Evolutionary conservation across 2,888 invertebrate species (phyloP).

Genomic region (Drosophila prolongata): DNA sequence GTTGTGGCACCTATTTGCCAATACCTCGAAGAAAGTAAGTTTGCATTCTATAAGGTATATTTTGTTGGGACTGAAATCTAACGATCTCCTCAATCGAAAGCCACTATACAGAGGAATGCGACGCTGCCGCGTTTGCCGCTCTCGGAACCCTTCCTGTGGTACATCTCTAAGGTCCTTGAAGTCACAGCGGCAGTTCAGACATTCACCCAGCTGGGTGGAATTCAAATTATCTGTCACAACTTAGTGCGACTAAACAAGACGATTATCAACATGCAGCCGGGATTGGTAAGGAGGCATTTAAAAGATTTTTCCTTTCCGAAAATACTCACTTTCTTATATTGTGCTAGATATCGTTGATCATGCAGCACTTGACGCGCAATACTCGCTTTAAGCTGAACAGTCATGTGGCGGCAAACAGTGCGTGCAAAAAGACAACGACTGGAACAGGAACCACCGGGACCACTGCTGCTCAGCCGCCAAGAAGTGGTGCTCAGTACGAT

Average conservation of each 20-base stretch:
- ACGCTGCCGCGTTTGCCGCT: constrained; percentile 86
- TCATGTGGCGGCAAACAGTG: constrained; percentile 80
- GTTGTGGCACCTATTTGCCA: constrained; percentile 92
- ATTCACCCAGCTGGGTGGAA: constrained; percentile 91
- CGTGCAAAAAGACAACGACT: constrained; percentile 81
- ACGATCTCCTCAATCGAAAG: constrained; percentile 48
- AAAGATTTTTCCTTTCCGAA: no score
- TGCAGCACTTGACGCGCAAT: constrained; percentile 87
- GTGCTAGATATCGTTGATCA: constrained; percentile 85
- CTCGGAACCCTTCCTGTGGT: constrained; percentile 94
- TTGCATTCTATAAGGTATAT: background rate
- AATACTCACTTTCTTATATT: background rate
- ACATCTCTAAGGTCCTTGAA: constrained; percentile 92
- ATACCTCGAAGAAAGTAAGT: constrained; percentile 86
- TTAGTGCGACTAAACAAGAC: constrained; percentile 90
- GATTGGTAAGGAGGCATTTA: constrained; percentile 85
- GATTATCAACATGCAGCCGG: constrained; percentile 89
- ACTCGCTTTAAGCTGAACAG: constrained; percentile 83
- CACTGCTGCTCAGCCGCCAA: constrained; percentile 84
- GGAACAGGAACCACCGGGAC: constrained; percentile 79
- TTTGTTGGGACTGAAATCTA: background rate
- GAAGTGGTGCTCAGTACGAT: constrained; percentile 87
- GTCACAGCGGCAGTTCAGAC: constrained; percentile 90
- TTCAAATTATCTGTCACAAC: constrained; percentile 91
- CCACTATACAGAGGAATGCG: constrained; percentile 81